Evolutionary conservation across 1,140 invertebrate genomes (phyloP).

Genomic region (Caenorhabditis remanei): DNA sequence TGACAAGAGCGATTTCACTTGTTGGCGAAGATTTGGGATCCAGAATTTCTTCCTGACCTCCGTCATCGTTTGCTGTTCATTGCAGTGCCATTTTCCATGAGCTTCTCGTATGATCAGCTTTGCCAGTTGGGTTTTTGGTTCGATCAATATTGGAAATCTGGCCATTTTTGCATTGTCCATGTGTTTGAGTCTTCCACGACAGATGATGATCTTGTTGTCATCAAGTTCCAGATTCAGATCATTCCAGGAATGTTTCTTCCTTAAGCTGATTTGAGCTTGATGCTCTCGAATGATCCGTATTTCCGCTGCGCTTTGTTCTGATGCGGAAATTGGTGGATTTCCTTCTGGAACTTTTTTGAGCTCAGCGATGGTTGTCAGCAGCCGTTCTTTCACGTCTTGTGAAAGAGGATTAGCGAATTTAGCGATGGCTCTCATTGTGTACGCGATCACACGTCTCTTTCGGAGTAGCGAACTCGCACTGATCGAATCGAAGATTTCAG

Average conservation of each 20-base stretch:
- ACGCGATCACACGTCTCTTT: background rate
- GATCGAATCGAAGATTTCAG: background rate
- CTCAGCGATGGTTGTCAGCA: background rate
- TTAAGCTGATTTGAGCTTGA: constrained; percentile 31
- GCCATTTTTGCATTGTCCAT: constrained; percentile 10
- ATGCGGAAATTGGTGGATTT: background rate
- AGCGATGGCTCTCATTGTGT: background rate
- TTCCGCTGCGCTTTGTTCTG: background rate
- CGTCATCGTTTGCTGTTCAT: constrained; percentile 15
- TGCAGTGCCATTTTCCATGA: constrained; percentile 27
- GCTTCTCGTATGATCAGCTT: constrained; percentile 47
- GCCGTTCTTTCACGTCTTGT: background rate
- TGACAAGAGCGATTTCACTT: constrained; percentile 8
- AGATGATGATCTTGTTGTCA: constrained; percentile 40
- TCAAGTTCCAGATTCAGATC: background rate
- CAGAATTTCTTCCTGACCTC: constrained; percentile 37
- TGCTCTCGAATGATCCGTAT: background rate
- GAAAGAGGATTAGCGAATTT: background rate
- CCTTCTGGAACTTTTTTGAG: background rate
- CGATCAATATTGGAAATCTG: constrained; percentile 47
- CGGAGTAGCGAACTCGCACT: background rate
- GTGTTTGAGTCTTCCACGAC: constrained; percentile 40
- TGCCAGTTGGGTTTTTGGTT: constrained; percentile 26
- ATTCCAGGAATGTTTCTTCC: background rate
- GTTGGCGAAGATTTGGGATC: constrained; percentile 21